Conservation (phyloP, 64 coral and sea anemone species). For the Montipora sp. region DNA sequence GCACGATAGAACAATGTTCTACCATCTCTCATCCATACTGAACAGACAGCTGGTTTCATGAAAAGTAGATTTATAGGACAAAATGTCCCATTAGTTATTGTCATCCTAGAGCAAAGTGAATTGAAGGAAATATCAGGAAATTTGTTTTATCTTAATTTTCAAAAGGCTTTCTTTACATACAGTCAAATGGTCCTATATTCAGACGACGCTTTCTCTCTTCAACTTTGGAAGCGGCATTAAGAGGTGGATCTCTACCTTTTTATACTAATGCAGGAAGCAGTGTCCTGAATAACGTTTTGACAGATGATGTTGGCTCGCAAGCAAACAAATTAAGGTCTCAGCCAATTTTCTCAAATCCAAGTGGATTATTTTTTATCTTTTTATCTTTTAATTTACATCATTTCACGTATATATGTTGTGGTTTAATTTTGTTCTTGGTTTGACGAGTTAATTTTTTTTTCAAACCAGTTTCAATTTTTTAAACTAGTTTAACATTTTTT, state of each 20-base stretch:
- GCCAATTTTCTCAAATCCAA: too few relatives aligned
- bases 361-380: too few relatives aligned
- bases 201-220: background rate
- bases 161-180: background rate
- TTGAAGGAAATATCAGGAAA: background rate
- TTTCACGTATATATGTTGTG: too few relatives aligned
- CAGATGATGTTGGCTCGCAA: too few relatives aligned
- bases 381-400: too few relatives aligned
- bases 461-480: too few relatives aligned
- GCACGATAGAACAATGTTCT: background rate
- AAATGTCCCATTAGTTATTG: background rate
- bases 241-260: background rate
- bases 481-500: too few relatives aligned
- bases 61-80: background rate
- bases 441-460: too few relatives aligned
- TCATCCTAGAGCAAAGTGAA: background rate
- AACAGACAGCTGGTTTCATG: background rate
- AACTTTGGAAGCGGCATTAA: background rate
- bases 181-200: background rate
- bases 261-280: background rate
- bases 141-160: background rate
- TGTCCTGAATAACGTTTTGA: background rate
- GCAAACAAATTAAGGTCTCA: too few relatives aligned
- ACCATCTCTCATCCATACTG: background rate
- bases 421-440: too few relatives aligned